Evolutionary conservation across 2,113 vertebrate species (phyloP), one percentile per base, ranked within the genome.

Genomic region (Climacteris rufus): DNA sequence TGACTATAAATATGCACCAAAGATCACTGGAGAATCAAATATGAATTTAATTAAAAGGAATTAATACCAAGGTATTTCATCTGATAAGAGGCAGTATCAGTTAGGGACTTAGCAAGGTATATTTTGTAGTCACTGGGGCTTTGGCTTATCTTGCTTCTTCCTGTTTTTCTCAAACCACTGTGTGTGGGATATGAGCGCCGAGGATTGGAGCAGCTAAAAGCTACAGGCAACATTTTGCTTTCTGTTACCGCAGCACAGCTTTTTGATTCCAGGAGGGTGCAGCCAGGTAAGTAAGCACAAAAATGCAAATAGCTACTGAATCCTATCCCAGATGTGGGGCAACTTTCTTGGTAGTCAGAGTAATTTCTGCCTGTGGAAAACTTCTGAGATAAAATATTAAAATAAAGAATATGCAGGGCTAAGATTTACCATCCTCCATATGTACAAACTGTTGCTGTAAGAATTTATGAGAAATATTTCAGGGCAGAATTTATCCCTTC

Each of bases 1-100:
- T 74, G 52, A 19, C 82, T 93, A 61, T 78, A 83, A 93, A 93
- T 93, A 94, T 35, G 7, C 52, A 68, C 37, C 33, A 60, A 86
- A 88, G 27, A 91, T 93, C 74, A 72, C 53, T 19, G 42, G 78
- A 93, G 85, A 95, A 93, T 90, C 30, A 96, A 87, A 90, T 56
- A 90, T 27, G 47, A 96, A 92, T 94, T 96, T 96, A 95, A 97
- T 97, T 96, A 95, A 96, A 94, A 96, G 22, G 64, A 92, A 89
- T 95, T 96, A 95, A 93, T 95, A 89, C 56, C 89, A 50, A 96
- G 82, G 85, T 89, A 92, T 91, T 97, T 97, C 33, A 96, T 93
- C 94, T 95, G 94, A 97, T 96, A 96, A 96, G 79, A 95, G 57
- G 50, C 60, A n/a, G 47, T 94, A 96, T 97, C 94, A 93, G 75